Conservation (phyloP, 2,797 vertebrate genomes). For the Dryobates pubescens region DNA sequence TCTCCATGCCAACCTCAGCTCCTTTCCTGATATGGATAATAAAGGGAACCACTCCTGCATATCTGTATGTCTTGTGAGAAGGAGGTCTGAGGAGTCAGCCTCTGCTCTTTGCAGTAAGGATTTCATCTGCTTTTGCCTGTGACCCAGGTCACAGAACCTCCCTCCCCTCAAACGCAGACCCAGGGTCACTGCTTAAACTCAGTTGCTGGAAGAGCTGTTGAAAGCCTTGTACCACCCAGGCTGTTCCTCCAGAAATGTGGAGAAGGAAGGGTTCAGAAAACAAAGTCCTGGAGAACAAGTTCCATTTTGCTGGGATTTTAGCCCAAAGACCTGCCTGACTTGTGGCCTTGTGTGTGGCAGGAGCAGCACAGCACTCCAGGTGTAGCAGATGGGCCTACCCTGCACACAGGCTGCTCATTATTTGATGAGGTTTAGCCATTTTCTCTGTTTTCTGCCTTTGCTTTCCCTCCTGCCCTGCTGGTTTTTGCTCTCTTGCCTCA, state of each 20-base stretch:
- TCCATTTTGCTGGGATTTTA: neutral
- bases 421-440: neutral
- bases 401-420: fast-evolving
- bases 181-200: neutral
- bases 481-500: neutral
- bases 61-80: neutral
- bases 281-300: neutral
- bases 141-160: neutral
- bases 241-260: neutral
- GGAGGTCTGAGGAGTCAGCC: neutral
- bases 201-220: neutral
- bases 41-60: neutral
- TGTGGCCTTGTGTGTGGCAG: neutral
- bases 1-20: neutral
- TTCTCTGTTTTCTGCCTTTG: neutral
- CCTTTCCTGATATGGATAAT: neutral
- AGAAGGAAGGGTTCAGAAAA: neutral
- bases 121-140: neutral
- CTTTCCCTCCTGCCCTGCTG: neutral
- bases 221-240: neutral
- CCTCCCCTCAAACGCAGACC: neutral
- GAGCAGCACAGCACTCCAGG: neutral
- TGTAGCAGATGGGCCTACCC: neutral
- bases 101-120: neutral
- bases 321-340: neutral